Evolutionary conservation across 2,888 invertebrate genomes (phyloP).

Genomic region (Cephus nigrinus): DNA sequence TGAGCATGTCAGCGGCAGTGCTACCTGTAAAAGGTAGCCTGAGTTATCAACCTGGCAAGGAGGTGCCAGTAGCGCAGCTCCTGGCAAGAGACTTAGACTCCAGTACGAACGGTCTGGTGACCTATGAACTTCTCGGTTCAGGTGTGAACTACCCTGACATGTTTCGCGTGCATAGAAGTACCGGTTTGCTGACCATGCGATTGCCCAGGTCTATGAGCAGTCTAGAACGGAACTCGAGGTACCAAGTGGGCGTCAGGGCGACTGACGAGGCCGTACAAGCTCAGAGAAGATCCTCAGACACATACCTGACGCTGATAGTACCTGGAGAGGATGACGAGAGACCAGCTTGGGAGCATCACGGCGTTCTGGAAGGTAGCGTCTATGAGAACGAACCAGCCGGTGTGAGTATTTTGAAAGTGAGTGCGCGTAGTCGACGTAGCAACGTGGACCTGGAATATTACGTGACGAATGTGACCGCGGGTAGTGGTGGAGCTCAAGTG

Average conservation of each 20-base stretch:
- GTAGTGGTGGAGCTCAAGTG: conserved; percentile 77
- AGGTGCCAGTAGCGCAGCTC: conserved; percentile 78
- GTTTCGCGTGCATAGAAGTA: conserved; percentile 84
- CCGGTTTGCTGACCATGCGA: conserved; percentile 72
- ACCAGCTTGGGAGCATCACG: conserved; percentile 63
- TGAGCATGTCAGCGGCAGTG: conserved; percentile 92
- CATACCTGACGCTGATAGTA: conserved; percentile 85
- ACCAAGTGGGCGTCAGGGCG: conserved; percentile 86
- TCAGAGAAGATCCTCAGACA: conserved; percentile 87
- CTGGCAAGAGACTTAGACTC: conserved; percentile 89
- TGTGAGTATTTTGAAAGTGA: conserved; percentile 84
- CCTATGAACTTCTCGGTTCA: conserved; percentile 82
- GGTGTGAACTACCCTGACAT: conserved; percentile 74
- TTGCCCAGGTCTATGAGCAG: conserved; percentile 67
- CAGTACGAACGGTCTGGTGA: conserved; percentile 91
- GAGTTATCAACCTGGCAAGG: conserved; percentile 67
- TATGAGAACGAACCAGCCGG: conserved; percentile 91
- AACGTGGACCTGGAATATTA: conserved; percentile 85
- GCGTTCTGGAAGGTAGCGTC: conserved; percentile 80
- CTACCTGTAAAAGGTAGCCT: conserved; percentile 70
- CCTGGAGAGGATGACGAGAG: conserved; percentile 69
- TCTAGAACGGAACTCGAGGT: conserved; percentile 74
- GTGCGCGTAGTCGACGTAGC: conserved; percentile 73
- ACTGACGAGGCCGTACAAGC: conserved; percentile 93
- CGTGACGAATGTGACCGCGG: conserved; percentile 84